phyloP scores from a whole-genome alignment of 1,140 invertebrate species.

The Brachionus plicatilis region DNA sequence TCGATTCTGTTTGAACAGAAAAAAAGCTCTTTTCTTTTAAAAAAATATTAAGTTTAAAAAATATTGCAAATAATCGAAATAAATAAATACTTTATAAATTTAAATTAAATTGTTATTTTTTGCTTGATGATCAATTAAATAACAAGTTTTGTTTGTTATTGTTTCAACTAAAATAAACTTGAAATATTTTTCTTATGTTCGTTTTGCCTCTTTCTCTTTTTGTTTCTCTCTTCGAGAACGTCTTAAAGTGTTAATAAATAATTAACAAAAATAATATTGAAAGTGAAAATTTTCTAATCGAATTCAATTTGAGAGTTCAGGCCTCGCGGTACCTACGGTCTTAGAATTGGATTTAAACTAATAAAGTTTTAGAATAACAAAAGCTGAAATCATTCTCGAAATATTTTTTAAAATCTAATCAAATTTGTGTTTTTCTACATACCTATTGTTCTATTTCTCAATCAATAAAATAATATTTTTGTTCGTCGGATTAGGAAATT shows the following conservation, averaged over 20 bases:
- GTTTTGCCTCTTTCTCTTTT: not conserved
- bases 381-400: not conserved
- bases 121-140: not conserved
- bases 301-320: not conserved
- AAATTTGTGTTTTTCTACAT: not conserved
- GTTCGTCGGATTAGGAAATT: conserved; percentile 20
- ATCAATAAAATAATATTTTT: not conserved
- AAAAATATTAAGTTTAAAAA: not conserved
- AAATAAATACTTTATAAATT: conserved; percentile 34
- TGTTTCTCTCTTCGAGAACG: not conserved
- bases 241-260: conserved; percentile 8
- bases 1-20: conserved; percentile 8
- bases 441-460: conserved; percentile 32
- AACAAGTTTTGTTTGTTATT: conserved; percentile 8
- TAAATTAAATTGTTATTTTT: conserved; percentile 27
- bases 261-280: conserved; percentile 35
- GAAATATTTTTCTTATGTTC: conserved; percentile 14
- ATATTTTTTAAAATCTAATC: not conserved
- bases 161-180: conserved; percentile 20
- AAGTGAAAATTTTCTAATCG: not conserved
- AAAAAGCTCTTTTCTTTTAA: not conserved
- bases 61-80: not conserved
- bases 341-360: not conserved
- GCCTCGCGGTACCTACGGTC: not conserved
- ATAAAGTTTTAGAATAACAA: conserved; percentile 3